Conservation (phyloP, 2,888 invertebrate species). For the Muscina levida region DNA sequence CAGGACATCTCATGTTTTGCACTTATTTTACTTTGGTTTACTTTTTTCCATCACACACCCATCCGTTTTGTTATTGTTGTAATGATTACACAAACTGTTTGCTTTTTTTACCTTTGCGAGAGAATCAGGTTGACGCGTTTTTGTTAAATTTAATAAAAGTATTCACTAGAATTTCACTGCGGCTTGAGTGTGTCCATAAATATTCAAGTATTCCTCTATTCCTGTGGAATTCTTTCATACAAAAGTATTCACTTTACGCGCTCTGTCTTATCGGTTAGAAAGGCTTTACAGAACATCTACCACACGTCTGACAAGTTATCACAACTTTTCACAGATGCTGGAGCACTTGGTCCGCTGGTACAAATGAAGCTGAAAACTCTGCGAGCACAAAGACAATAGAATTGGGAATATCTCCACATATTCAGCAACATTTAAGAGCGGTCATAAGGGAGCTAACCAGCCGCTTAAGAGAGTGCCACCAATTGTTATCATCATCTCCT, state of each 20-base stretch:
- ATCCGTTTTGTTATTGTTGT: not conserved
- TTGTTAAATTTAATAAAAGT: not conserved
- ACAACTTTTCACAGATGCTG: slow-evolving; percentile 65
- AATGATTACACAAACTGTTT: slow-evolving; percentile 35
- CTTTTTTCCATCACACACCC: slow-evolving; percentile 31
- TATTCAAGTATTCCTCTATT: slow-evolving; percentile 22
- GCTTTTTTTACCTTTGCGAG: slow-evolving; percentile 20
- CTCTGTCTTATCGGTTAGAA: slow-evolving; percentile 62
- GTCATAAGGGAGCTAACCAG: not conserved
- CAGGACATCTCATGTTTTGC: not conserved
- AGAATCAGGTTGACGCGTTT: slow-evolving; percentile 1
- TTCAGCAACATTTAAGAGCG: slow-evolving; percentile 60
- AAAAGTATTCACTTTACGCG: slow-evolving; percentile 60
- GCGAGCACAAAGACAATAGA: slow-evolving; percentile 34
- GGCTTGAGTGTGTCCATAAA: not conserved
- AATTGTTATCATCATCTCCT: slow-evolving; percentile 65
- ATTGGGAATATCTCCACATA: slow-evolving; percentile 43
- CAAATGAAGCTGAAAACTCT: slow-evolving; percentile 51
- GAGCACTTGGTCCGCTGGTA: slow-evolving; percentile 54
- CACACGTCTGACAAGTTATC: slow-evolving; percentile 68
- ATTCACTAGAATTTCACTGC: slow-evolving; percentile 15
- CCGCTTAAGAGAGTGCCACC: slow-evolving; percentile 65
- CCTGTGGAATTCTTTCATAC: slow-evolving; percentile 35
- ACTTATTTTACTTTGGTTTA: not conserved
- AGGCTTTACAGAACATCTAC: slow-evolving; percentile 68